Base-by-base conservation (phyloP, 2,797 vertebrate species). In the Coccyzus lansbergi region DNA sequence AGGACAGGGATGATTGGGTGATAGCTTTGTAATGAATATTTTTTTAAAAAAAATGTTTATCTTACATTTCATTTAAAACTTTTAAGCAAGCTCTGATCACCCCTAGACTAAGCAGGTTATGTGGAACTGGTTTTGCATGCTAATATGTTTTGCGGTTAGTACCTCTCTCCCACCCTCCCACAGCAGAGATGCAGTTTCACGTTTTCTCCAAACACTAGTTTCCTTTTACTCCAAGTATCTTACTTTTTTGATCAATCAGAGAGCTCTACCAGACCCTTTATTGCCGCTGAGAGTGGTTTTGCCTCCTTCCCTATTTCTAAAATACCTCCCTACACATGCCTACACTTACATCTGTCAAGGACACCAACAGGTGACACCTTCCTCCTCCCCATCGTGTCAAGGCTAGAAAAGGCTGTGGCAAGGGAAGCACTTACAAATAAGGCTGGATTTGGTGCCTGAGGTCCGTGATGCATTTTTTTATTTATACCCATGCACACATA, bases 401-500 rank as follows among this genome's bases (percentile, higher is more conserved):
- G 88, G 60, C 92, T 96, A 70, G 85, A 95, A 93, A 95, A 95
- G 88, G 93, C 92, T 78, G 64, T 92, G 92, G 96, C 65, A 72
- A 96, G 93, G 91, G 93, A 83, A 97, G 83, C 68, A 13, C 90
- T 86, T 95, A 97, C 97, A 97, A 97, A 96, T 96, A 96, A 97
- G 97, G 96, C 94, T 93, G 68, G 94, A 88, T 93, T 95, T 94
- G 88, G 86, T 95, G 96, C 75, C 95, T 3, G 5, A 95, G 92
- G 84, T 83, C 84, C 96, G 79, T 97, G 97, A 98, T 96, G 95
- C 97, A 95, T 97, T 97, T 97, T 96, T 97, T 95, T 98, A 98
- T 98, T 98, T 98, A 97, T 97, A 98, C 97, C 93, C 95, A 74
- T 46, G 91, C 94, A 97, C 96, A 96, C 97, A 95, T 83, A 16